Base-by-base conservation (phyloP, 2,888 invertebrate genomes). In the Tanytarsus gracilentus region DNA sequence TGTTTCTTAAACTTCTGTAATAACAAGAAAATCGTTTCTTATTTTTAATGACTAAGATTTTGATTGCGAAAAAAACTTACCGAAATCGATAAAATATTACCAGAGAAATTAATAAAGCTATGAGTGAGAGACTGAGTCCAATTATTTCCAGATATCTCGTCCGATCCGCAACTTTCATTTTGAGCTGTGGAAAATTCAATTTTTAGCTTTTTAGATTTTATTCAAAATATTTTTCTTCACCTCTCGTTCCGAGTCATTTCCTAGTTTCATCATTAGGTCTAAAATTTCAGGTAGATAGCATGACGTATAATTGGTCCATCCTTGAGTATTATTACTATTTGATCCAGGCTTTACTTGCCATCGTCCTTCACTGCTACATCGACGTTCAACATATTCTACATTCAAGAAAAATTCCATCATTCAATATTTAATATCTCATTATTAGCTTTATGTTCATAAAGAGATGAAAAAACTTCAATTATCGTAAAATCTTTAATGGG, bases 251-350 rank as follows among this genome's bases (percentile, higher is more conserved):
- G n/a, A 72, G 4, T 72, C 72, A 61, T 78, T 72, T 8, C 77
- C 75, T 11, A 84, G 80, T 73, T 83, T 82, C 58, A 78, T 76
- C 63, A 88, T 77, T 1, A 90, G 74, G 7, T 79, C 75, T 48
- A 79, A 78, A 58, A 87, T 81, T 68, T 87, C 84, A 0, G 80
- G 77, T 4, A 85, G 83, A 66, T 85, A 85, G 68, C 93, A 93
- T 0, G 82, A 81, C 0, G 86, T 85, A 69, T 86, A 93, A 71
- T 92, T 88, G 2, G 91, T 90, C 84, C 88, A 91, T 2, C 90
- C 90, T 18, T 71, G 72, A 1, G 71, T 62, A 67, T n/a, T 73
- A 71, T 62, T 74, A 69, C 40, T 66, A 59, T 53, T 70, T 65
- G 50, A 71, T 66, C 69, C 74, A 66, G 76, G 72, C 64, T 76